A percentile compares a stretch with the other conserved stretches of the same genome.
Conservation (phyloP, 1,140 invertebrate genomes). For the Papilio helenus region DNA sequence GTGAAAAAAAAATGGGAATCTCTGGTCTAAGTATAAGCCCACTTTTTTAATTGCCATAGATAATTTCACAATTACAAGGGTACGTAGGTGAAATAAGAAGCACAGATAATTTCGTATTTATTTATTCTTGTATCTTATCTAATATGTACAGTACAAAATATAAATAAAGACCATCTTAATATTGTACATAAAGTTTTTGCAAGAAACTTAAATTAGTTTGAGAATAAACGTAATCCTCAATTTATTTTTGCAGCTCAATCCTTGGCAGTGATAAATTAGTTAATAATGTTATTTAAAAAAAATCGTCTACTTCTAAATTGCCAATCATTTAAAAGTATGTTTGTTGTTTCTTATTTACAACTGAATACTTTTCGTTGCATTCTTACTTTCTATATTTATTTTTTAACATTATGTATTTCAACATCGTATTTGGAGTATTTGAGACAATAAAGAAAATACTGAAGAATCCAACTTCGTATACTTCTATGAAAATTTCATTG, state of each 20-base stretch:
- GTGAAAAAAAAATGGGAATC: no score
- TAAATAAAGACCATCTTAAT: slow-evolving; percentile 24
- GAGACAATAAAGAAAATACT: background rate
- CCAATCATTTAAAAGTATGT: background rate
- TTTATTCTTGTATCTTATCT: slow-evolving; percentile 38
- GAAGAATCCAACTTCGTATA: background rate
- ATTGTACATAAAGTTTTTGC: slow-evolving; percentile 4
- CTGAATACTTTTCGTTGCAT: background rate
- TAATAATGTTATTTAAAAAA: background rate
- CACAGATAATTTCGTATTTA: background rate
- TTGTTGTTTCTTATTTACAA: background rate
- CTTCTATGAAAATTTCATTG: slow-evolving; percentile 61
- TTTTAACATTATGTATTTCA: background rate
- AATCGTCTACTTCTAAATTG: background rate
- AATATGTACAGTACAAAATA: slow-evolving; percentile 39
- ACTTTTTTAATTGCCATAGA: background rate
- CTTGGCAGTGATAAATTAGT: slow-evolving; percentile 34
- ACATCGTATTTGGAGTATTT: background rate
- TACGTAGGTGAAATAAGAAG: background rate
- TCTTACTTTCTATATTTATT: background rate
- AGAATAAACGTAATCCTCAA: background rate
- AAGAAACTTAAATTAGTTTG: slow-evolving; percentile 9
- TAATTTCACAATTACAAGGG: background rate
- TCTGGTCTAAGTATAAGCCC: background rate
- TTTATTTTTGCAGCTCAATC: background rate